A percentile compares a stretch with the other conserved stretches of the same genome.
phyloP scores from a whole-genome alignment of 2,113 vertebrate species.

The Oncorhynchus masou region DNA sequence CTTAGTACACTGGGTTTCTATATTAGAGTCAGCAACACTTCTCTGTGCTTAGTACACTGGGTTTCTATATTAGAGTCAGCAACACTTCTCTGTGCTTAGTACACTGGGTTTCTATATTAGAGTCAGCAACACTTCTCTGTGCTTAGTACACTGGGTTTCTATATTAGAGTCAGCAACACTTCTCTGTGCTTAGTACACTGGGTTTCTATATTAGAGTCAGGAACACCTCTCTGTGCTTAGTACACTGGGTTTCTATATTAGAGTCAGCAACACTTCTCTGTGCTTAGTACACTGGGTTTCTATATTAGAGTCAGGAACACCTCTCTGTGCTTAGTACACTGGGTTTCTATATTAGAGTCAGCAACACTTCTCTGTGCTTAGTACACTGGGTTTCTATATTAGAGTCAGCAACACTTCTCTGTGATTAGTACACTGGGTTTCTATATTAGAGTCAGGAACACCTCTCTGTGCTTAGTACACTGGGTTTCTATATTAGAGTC shows the following conservation, averaged over 20 bases:
- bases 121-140: constrained; percentile 43
- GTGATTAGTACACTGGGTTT: constrained; percentile 25
- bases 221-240: no score
- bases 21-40: constrained; percentile 32
- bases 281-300: constrained; percentile 34
- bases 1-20: no score
- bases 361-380: constrained; percentile 35
- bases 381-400: constrained; percentile 14
- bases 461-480: constrained; percentile 34
- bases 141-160: constrained; percentile 28
- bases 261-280: constrained; percentile 39
- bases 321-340: constrained; percentile 31
- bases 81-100: constrained; percentile 32
- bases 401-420: constrained; percentile 14
- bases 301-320: neutral
- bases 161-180: neutral
- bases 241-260: no score
- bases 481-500: constrained; percentile 16
- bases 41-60: constrained; percentile 30
- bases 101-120: constrained; percentile 13
- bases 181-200: constrained; percentile 32
- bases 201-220: constrained; percentile 12
- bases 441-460: neutral
- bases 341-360: constrained; percentile 25
- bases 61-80: constrained; percentile 2